Evolutionary conservation across 1,140 invertebrate species (phyloP).

Genomic region (Melipona quadrifasciata): DNA sequence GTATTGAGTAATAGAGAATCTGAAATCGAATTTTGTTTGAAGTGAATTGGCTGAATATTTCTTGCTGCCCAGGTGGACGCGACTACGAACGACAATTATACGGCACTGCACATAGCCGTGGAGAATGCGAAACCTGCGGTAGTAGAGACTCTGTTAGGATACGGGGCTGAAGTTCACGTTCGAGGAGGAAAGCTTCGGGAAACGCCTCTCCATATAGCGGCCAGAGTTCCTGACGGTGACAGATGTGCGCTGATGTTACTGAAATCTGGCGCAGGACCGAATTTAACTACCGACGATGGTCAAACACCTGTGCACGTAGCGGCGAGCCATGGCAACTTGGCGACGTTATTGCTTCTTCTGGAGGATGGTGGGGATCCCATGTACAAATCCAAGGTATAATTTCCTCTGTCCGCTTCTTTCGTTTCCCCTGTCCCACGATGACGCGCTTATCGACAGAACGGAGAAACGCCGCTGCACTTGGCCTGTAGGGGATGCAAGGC

Average conservation of each 20-base stretch:
- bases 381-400: conserved; percentile 91
- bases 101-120: conserved; percentile 99
- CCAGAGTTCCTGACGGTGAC: conserved; percentile 95
- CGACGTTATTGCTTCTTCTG: conserved; percentile 91
- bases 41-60: neutral
- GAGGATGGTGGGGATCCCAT: conserved; percentile 96
- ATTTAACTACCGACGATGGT: conserved; percentile 95
- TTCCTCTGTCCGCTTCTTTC: too few relatives aligned
- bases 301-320: conserved; percentile 97
- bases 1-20: conserved; percentile 81
- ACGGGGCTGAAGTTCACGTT: conserved; percentile 97
- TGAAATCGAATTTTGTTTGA: neutral
- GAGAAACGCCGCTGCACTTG: conserved; percentile 97
- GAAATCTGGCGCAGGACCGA: conserved; percentile 98
- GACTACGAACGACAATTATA: conserved; percentile 94
- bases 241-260: conserved; percentile 98
- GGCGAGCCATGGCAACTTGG: conserved; percentile 92
- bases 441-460: conserved; percentile 84
- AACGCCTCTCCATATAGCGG: conserved; percentile 97
- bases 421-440: too few relatives aligned
- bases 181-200: conserved; percentile 93
- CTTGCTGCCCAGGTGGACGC: conserved; percentile 72
- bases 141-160: conserved; percentile 97
- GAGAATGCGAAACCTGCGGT: conserved; percentile 97
- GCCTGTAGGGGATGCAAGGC: conserved; percentile 93